phyloP scores from a whole-genome alignment of 2,888 invertebrate species.

The Drosophila mimica region DNA sequence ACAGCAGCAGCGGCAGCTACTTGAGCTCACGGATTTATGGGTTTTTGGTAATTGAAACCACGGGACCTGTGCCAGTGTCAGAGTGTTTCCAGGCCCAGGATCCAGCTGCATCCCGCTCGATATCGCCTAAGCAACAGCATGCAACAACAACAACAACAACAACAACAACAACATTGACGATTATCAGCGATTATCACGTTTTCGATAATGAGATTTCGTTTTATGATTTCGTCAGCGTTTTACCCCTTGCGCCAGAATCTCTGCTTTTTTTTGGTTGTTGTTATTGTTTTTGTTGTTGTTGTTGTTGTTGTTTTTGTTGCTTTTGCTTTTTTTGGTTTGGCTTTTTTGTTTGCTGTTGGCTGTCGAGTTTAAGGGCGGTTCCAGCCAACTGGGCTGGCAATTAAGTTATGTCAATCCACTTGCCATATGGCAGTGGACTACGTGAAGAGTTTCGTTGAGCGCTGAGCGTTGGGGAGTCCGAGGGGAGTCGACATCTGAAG shows the following conservation, averaged over 20 bases:
- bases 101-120: slow-evolving; percentile 13
- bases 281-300: neutral
- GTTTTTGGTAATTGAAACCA: slow-evolving; percentile 64
- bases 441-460: neutral
- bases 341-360: neutral
- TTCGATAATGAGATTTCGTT: slow-evolving; percentile 75
- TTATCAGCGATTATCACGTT: slow-evolving; percentile 78
- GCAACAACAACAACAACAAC: slow-evolving; percentile 6
- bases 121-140: slow-evolving; percentile 3
- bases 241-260: slow-evolving; percentile 30
- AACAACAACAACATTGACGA: slow-evolving; percentile 61
- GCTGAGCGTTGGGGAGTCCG: neutral
- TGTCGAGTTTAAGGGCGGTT: slow-evolving; percentile 51
- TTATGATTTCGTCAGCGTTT: slow-evolving; percentile 57
- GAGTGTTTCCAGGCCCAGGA: neutral
- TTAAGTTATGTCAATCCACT: slow-evolving; percentile 78
- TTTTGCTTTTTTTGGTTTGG: neutral
- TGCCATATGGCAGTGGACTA: slow-evolving; percentile 60
- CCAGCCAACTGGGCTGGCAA: slow-evolving; percentile 48
- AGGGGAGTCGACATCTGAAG: neutral
- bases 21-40: slow-evolving; percentile 61
- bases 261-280: neutral
- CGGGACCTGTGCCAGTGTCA: slow-evolving; percentile 23
- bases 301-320: neutral
- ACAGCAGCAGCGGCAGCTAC: slow-evolving; percentile 35